A percentile compares a stretch with the other conserved stretches of the same genome.
phyloP scores from a whole-genome alignment of 2,888 invertebrate species.

The Formica aserva region DNA sequence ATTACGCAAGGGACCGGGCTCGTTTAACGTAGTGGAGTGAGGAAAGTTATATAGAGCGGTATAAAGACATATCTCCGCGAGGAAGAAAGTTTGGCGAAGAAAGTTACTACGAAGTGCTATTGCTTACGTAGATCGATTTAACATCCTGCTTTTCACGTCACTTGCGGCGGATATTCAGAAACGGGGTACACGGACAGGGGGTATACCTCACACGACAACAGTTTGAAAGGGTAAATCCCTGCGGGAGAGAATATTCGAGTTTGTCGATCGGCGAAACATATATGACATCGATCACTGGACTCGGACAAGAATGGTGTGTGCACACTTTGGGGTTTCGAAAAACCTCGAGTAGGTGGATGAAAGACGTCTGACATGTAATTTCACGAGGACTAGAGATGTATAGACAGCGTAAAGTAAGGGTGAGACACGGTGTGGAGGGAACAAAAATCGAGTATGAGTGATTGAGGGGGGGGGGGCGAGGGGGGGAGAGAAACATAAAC shows the following conservation, averaged over 20 bases:
- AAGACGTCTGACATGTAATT: constrained; percentile 28
- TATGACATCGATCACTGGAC: constrained; percentile 24
- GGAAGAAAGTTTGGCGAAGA: constrained; percentile 19
- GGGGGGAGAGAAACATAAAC: background rate
- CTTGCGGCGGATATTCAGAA: constrained; percentile 11
- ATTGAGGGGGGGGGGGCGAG: background rate
- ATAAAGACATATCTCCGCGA: constrained; percentile 37
- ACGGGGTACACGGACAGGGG: background rate
- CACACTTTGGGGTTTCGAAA: constrained; percentile 19
- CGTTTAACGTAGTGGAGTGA: constrained; percentile 8
- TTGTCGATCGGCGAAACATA: constrained; percentile 35
- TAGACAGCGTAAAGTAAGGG: constrained; percentile 8
- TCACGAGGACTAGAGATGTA: background rate
- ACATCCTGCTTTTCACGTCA: constrained; percentile 42
- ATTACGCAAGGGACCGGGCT: constrained; percentile 24
- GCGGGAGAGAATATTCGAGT: background rate
- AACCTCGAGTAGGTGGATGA: background rate
- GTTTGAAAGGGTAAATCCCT: background rate
- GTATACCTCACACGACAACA: constrained; percentile 4
- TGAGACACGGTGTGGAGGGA: background rate
- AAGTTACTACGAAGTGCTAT: constrained; percentile 17
- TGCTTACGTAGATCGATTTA: constrained; percentile 29
- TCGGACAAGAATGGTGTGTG: constrained; percentile 31
- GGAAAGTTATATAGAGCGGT: constrained; percentile 22
- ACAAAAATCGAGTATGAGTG: background rate